Conservation (phyloP, 2,888 invertebrate species). For the Mimas tiliae region DNA sequence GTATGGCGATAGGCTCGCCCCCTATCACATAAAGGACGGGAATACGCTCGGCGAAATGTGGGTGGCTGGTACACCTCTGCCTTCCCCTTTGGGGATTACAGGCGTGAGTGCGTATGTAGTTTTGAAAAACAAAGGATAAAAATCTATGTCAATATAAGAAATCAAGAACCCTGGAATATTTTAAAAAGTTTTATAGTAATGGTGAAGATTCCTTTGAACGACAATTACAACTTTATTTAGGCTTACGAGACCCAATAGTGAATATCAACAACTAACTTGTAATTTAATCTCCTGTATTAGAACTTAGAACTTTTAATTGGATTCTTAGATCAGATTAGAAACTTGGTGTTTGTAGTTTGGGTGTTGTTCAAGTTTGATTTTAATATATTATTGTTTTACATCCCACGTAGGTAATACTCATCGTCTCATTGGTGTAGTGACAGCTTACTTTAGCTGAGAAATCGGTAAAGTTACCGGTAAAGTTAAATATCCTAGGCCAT, state of each 20-base stretch:
- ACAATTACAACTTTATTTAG: not conserved
- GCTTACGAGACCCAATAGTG: not conserved
- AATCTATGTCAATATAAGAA: no score
- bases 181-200: not conserved
- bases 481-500: no score
- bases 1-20: no score
- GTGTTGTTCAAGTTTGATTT: not conserved
- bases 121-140: no score
- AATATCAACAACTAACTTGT: not conserved
- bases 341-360: not conserved
- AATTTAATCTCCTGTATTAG: constrained; percentile 4
- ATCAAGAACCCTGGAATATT: not conserved
- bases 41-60: no score
- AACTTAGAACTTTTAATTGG: constrained; percentile 19
- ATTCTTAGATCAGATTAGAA: constrained; percentile 12
- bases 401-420: not conserved
- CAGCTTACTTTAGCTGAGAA: no score
- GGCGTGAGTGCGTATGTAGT: no score
- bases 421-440: no score
- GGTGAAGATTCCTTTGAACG: not conserved
- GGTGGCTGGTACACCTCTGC: no score
- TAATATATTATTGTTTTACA: not conserved
- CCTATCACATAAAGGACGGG: no score
- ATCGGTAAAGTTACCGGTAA: no score
- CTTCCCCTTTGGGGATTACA: no score